Evolutionary conservation across 2,888 invertebrate species (phyloP).

Genomic region (Nomada hirtipes): DNA sequence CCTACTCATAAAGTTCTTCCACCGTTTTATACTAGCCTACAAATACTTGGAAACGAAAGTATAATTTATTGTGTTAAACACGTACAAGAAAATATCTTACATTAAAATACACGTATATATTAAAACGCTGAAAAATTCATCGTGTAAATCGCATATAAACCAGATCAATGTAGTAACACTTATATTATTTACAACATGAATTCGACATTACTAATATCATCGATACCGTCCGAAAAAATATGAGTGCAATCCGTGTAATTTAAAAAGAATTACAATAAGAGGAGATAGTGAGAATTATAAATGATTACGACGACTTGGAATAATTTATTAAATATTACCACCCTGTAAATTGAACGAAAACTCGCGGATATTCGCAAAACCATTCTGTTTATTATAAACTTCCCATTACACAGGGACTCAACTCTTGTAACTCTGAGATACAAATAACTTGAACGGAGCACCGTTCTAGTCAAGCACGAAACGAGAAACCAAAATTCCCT

Average conservation of each 20-base stretch:
- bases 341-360: not conserved
- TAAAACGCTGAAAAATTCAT: conserved; percentile 1
- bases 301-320: not conserved
- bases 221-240: not conserved
- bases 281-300: not conserved
- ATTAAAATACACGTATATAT: conserved; percentile 25
- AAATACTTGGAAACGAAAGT: conserved; percentile 48
- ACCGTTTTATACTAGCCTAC: not conserved
- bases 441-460: conserved; percentile 14
- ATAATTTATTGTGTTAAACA: conserved; percentile 58
- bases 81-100: conserved; percentile 51
- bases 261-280: conserved; percentile 4
- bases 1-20: not conserved
- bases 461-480: conserved; percentile 13
- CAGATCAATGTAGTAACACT: not conserved
- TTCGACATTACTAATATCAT: not conserved
- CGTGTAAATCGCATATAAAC: not conserved
- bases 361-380: conserved; percentile 17
- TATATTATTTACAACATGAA: not conserved
- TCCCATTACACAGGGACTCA: not conserved
- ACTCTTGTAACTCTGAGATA: not conserved
- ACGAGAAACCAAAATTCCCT: not conserved
- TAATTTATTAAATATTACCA: conserved; percentile 6
- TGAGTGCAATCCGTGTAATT: not conserved
- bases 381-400: conserved; percentile 10